These are phyloP conservation scores for Meghimatium bilineatum DNA, from an alignment of 2,888 invertebrate genomes.

Conservation along the genomic window DNA sequence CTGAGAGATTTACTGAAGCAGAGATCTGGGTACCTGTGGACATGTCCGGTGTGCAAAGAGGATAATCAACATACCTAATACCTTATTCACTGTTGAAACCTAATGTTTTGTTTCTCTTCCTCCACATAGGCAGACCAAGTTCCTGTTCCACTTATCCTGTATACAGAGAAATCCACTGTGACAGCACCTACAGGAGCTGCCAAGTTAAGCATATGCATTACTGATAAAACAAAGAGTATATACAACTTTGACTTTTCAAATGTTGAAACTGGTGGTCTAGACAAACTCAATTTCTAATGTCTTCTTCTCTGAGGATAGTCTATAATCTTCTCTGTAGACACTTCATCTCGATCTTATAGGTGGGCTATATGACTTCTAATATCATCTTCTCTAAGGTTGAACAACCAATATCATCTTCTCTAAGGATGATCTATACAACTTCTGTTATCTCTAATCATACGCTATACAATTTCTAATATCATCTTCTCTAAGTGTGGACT, in stretches of 20 bases:
- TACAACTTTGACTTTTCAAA: not conserved
- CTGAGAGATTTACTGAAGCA: too few relatives aligned
- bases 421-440: too few relatives aligned
- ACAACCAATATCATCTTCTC: too few relatives aligned
- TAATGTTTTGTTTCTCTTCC: not conserved
- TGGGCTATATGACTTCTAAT: too few relatives aligned
- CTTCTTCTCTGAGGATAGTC: not conserved
- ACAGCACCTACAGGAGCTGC: not conserved
- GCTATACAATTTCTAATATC: too few relatives aligned
- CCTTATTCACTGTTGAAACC: not conserved
- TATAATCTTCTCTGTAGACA: not conserved
- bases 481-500: too few relatives aligned
- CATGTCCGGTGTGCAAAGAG: too few relatives aligned
- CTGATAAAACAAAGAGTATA: not conserved
- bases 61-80: too few relatives aligned
- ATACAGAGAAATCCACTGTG: constrained; percentile 18
- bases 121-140: not conserved
- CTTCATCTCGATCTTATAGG: too few relatives aligned
- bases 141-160: constrained; percentile 23
- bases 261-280: not conserved
- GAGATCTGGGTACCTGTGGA: too few relatives aligned
- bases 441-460: too few relatives aligned
- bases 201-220: not conserved
- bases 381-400: too few relatives aligned
- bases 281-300: constrained; percentile 23